Evolutionary conservation across 1,140 invertebrate species (phyloP).

Genomic region (Eriocheir sinensis): DNA sequence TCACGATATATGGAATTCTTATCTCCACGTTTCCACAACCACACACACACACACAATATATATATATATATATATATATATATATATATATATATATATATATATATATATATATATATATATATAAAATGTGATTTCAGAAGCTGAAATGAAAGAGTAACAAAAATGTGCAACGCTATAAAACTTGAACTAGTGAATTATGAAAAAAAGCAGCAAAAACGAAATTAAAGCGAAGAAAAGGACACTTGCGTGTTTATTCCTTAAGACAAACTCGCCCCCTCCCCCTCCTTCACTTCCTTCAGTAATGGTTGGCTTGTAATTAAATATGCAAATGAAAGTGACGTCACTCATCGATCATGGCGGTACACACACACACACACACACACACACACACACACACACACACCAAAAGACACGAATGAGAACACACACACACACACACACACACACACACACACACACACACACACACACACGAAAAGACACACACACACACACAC

Average conservation of each 20-base stretch:
- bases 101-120: slow-evolving; percentile 54
- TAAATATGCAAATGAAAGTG: slow-evolving; percentile 76
- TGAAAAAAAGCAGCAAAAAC: not conserved
- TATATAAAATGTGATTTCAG: not conserved
- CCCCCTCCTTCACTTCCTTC: slow-evolving; percentile 61
- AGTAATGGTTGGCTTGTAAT: slow-evolving; percentile 71
- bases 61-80: slow-evolving; percentile 64
- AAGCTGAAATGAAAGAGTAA: not conserved
- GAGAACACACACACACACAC: too few species aligned
- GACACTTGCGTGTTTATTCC: slow-evolving; percentile 7
- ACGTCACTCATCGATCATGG: slow-evolving; percentile 75
- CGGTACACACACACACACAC: slow-evolving; percentile 52
- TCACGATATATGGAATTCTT: slow-evolving; percentile 14
- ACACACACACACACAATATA: not conserved
- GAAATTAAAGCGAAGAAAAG: not conserved
- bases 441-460: too few species aligned
- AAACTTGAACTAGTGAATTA: not conserved
- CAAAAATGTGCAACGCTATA: not conserved
- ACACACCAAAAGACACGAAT: not conserved
- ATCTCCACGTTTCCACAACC: not conserved
- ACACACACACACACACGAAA: too few species aligned
- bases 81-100: slow-evolving; percentile 64
- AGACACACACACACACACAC: too few species aligned
- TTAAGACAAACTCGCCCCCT: not conserved
- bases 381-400: slow-evolving; percentile 52